phyloP scores from a whole-genome alignment of 2,797 vertebrate genomes.

The Myotis findleyi region DNA sequence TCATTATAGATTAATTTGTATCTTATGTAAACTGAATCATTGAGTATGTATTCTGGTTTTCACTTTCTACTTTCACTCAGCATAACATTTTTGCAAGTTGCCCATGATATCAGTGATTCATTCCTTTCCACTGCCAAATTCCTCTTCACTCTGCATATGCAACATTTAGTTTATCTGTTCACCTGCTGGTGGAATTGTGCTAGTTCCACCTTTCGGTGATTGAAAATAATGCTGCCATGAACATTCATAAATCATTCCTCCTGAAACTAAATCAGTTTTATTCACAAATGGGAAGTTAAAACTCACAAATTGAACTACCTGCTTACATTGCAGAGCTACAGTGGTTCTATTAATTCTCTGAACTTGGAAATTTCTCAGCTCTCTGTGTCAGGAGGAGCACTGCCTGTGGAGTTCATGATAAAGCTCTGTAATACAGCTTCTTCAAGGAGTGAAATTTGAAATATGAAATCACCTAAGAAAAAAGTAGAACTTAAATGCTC shows the following conservation, averaged over 20 bases:
- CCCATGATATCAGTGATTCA: not conserved
- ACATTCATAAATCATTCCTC: not conserved
- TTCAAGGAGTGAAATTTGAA: not conserved
- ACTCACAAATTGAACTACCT: slow-evolving; percentile 17
- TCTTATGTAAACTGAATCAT: not conserved
- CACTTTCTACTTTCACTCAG: not conserved
- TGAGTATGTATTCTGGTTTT: not conserved
- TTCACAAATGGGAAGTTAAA: slow-evolving; percentile 13
- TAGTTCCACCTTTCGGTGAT: not conserved
- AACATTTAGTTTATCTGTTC: not conserved
- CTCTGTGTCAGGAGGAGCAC: not conserved
- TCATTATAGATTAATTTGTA: not conserved
- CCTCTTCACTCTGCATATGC: not conserved
- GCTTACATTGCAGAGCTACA: not conserved
- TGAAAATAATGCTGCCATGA: slow-evolving; percentile 1
- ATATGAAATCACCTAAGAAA: slow-evolving; percentile 30
- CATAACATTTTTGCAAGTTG: not conserved
- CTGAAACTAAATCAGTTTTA: not conserved
- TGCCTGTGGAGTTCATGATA: not conserved
- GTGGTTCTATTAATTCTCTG: not conserved
- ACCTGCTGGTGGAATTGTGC: not conserved
- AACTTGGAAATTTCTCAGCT: slow-evolving; percentile 4
- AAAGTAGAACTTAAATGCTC: not conserved
- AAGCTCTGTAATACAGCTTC: not conserved
- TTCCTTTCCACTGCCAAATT: not conserved